Conservation (phyloP, 2,888 invertebrate genomes). For the Drosophila koepferae region DNA sequence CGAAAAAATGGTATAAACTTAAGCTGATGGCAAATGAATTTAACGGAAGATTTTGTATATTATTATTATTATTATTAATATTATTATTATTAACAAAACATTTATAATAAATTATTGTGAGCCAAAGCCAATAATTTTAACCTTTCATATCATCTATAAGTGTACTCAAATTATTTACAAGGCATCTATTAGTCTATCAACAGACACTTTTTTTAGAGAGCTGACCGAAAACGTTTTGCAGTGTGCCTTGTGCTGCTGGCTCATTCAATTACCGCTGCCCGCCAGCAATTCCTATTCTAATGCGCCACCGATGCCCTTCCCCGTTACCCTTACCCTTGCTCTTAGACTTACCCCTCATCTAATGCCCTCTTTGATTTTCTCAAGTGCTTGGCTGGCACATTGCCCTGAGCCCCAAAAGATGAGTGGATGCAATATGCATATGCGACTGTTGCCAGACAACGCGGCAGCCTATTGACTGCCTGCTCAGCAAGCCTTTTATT, state of each 20-base stretch:
- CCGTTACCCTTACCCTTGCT: not conserved
- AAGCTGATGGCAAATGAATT: not conserved
- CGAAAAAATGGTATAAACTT: too few species aligned
- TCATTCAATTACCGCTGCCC: slow-evolving; percentile 77
- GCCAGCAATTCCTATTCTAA: slow-evolving; percentile 62
- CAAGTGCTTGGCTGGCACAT: slow-evolving; percentile 72
- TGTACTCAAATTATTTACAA: not conserved
- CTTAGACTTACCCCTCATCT: not conserved
- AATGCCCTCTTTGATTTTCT: slow-evolving; percentile 50
- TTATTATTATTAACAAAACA: too few species aligned
- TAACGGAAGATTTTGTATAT: not conserved
- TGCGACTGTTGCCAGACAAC: slow-evolving; percentile 37
- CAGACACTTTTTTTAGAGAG: not conserved
- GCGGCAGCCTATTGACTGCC: slow-evolving; percentile 37
- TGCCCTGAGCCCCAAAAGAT: slow-evolving; percentile 55
- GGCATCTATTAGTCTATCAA: not conserved
- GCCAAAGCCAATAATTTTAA: too few species aligned
- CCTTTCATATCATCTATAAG: not conserved
- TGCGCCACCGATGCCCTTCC: slow-evolving; percentile 21
- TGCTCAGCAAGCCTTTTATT: slow-evolving; percentile 53
- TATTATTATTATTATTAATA: too few species aligned
- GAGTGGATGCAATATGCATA: slow-evolving; percentile 42
- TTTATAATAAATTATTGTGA: too few species aligned
- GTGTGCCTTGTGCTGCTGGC: slow-evolving; percentile 55
- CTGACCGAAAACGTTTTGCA: slow-evolving; percentile 55